Evolutionary conservation across 2,888 invertebrate species (phyloP).

Genomic region (Oligia fasciuncula): DNA sequence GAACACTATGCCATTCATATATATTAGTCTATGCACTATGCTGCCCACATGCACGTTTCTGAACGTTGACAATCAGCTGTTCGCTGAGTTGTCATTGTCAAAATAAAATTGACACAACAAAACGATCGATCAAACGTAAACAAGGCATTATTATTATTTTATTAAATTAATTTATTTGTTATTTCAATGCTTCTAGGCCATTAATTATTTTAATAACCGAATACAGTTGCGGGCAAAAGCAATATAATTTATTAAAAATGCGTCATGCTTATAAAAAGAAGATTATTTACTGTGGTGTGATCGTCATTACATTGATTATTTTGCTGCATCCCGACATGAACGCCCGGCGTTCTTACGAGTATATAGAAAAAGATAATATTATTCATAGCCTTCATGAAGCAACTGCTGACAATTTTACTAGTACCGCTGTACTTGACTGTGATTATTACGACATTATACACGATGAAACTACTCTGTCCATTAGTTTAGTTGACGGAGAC

Average conservation of each 20-base stretch:
- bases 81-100: conserved; percentile 11
- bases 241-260: conserved; percentile 68
- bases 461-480: conserved; percentile 80
- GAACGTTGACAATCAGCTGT: conserved; percentile 42
- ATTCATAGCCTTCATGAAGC: conserved; percentile 81
- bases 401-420: conserved; percentile 85
- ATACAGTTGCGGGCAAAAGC: conserved; percentile 2
- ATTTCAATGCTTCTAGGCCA: conserved; percentile 45
- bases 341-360: conserved; percentile 81
- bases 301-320: conserved; percentile 75
- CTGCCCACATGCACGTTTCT: conserved; percentile 16
- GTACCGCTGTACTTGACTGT: conserved; percentile 78
- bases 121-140: conserved; percentile 61
- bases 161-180: conserved; percentile 28
- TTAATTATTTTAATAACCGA: conserved; percentile 35
- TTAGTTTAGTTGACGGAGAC: conserved; percentile 79
- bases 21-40: background rate
- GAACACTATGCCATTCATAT: too few relatives aligned
- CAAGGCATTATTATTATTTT: conserved; percentile 51
- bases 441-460: conserved; percentile 80
- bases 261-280: conserved; percentile 79
- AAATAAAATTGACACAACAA: conserved; percentile 28
- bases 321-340: conserved; percentile 79
- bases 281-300: conserved; percentile 72
- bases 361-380: conserved; percentile 84